A percentile compares a stretch with the other conserved stretches of the same genome.
Conservation (phyloP, 2,113 vertebrate genomes). For the Nibea albiflora region DNA sequence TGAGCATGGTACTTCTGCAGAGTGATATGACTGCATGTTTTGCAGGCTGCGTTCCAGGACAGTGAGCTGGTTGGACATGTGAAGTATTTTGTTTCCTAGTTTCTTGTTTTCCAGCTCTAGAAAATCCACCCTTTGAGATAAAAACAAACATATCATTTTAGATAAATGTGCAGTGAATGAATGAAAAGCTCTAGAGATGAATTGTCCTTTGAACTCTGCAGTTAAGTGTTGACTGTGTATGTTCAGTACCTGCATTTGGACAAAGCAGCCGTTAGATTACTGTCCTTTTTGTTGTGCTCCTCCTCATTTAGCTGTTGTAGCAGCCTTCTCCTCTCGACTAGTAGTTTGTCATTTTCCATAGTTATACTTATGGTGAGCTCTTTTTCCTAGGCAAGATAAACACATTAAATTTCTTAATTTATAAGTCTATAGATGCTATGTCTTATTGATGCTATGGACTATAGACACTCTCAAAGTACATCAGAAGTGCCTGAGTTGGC, state of each 20-base stretch:
- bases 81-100: constrained; percentile 51
- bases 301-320: constrained; percentile 63
- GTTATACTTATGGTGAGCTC: constrained; percentile 51
- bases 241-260: constrained; percentile 65
- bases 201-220: not conserved
- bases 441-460: no score
- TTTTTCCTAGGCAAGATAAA: constrained; percentile 60
- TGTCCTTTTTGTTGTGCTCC: constrained; percentile 52
- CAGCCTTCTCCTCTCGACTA: constrained; percentile 59
- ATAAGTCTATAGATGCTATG: no score
- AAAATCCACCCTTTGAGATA: constrained; percentile 62
- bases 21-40: constrained; percentile 20
- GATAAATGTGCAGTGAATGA: not conserved
- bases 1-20: constrained; percentile 42
- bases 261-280: constrained; percentile 36
- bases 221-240: not conserved
- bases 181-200: not conserved
- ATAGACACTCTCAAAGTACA: no score
- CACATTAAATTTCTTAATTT: no score
- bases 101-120: constrained; percentile 69
- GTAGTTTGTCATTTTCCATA: constrained; percentile 69
- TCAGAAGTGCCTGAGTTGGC: no score
- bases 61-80: constrained; percentile 58
- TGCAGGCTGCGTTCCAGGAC: constrained; percentile 51
- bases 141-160: not conserved